phyloP scores from a whole-genome alignment of 2,113 vertebrate species.

The Hippocampus barbouri region DNA sequence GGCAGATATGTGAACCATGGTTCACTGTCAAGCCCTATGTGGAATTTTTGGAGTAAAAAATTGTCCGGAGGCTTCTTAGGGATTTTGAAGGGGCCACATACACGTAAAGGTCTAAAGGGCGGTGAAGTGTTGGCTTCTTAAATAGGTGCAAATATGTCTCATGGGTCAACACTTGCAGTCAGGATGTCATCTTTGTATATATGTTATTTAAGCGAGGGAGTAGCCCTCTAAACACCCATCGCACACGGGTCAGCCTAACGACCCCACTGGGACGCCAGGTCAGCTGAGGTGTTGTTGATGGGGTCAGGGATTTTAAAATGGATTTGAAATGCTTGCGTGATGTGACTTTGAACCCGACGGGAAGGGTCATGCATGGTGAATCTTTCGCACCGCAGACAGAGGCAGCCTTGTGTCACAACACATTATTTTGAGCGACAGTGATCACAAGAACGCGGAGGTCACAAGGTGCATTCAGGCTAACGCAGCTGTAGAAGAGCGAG shows the following conservation, averaged over 20 bases:
- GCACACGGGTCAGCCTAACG: conserved; percentile 31
- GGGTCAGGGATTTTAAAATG: conserved; percentile 34
- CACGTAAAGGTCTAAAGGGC: conserved; percentile 37
- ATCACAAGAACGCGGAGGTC: conserved; percentile 2
- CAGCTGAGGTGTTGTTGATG: conserved; percentile 24
- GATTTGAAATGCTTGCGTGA: conserved; percentile 43
- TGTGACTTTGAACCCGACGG: conserved; percentile 38
- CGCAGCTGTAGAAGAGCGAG: conserved; percentile 26
- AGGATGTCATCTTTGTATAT: conserved; percentile 32
- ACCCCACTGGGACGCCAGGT: conserved; percentile 20
- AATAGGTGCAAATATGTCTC: conserved; percentile 40
- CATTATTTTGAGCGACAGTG: conserved; percentile 12
- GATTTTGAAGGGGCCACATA: conserved; percentile 20
- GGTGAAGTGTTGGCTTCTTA: conserved; percentile 27
- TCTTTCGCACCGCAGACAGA: conserved; percentile 8
- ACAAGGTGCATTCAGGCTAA: conserved; percentile 7
- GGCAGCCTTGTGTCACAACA: conserved; percentile 15
- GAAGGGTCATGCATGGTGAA: conserved; percentile 40
- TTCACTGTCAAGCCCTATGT: background rate
- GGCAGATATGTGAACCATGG: too few species aligned
- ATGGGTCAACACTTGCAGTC: conserved; percentile 26
- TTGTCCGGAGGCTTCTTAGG: background rate
- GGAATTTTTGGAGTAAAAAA: conserved; percentile 14
- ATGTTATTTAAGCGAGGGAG: conserved; percentile 30
- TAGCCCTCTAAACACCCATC: conserved; percentile 30